Conservation (phyloP, 2,888 invertebrate species). For the Andrena haemorrhoa region DNA sequence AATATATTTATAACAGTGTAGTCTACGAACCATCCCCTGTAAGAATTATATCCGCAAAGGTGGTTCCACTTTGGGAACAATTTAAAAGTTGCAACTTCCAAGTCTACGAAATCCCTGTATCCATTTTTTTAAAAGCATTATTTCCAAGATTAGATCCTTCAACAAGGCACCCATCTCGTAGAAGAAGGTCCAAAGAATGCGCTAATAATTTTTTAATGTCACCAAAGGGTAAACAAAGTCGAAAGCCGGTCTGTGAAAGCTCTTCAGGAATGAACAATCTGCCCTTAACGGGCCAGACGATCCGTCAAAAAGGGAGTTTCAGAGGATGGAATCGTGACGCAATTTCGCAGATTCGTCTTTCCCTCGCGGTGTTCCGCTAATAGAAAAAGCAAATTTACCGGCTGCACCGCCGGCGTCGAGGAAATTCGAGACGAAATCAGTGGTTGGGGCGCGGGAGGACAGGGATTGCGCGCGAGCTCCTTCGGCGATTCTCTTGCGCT, state of each 20-base stretch:
- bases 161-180: too few species aligned
- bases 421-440: conserved; percentile 71
- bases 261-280: not conserved
- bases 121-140: too few species aligned
- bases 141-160: too few species aligned
- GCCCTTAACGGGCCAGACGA: not conserved
- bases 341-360: conserved; percentile 74
- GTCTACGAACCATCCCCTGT: too few species aligned
- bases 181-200: not conserved
- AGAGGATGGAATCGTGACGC: not conserved
- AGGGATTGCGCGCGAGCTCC: conserved; percentile 55
- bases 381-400: conserved; percentile 78
- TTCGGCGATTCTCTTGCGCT: conserved; percentile 36
- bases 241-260: not conserved
- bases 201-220: not conserved
- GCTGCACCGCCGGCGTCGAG: conserved; percentile 52
- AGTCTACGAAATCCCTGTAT: too few species aligned
- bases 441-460: conserved; percentile 46
- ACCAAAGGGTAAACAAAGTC: not conserved
- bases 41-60: too few species aligned
- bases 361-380: conserved; percentile 61
- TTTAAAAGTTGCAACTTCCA: too few species aligned
- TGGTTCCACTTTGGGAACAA: too few species aligned
- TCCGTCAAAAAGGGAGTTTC: not conserved
- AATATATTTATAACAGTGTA: too few species aligned